These are phyloP conservation scores for Hydractinia symbiolongicarpus DNA, from an alignment of 30 jellyfish, hydroid and myxozoan species.

Conservation along the genomic window DNA sequence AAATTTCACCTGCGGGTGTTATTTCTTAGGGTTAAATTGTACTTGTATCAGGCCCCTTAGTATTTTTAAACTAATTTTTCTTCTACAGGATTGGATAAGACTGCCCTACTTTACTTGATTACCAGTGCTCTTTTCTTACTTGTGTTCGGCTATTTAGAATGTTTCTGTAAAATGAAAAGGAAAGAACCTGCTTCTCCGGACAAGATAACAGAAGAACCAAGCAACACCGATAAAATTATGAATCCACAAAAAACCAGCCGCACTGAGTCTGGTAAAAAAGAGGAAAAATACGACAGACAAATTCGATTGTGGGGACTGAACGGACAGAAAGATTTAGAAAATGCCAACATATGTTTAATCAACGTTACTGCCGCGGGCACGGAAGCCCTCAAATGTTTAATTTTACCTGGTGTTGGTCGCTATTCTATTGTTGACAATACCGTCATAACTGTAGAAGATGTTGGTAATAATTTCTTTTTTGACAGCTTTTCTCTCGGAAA, in stretches of 20 bases:
- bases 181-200: conserved; percentile 38
- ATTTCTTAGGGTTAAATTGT: too few relatives aligned
- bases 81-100: too few relatives aligned
- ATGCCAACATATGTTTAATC: conserved; percentile 72
- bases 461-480: conserved; percentile 50
- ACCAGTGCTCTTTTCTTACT: too few relatives aligned
- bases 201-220: neutral
- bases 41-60: too few relatives aligned
- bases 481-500: conserved; percentile 7
- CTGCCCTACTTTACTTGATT: too few relatives aligned
- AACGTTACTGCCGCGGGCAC: conserved; percentile 91
- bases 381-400: conserved; percentile 69
- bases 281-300: conserved; percentile 83
- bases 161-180: conserved; percentile 66
- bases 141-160: neutral
- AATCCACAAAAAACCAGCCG: conserved; percentile 57
- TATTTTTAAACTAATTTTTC: too few relatives aligned
- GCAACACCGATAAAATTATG: conserved; percentile 10
- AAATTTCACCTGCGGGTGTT: too few relatives aligned
- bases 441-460: conserved; percentile 52
- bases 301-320: conserved; percentile 91
- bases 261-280: conserved; percentile 36
- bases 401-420: conserved; percentile 82
- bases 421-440: conserved; percentile 58
- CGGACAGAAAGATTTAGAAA: conserved; percentile 75